Evolutionary conservation across 2,113 vertebrate species (phyloP).

Genomic region (Ceratotherium simum): DNA sequence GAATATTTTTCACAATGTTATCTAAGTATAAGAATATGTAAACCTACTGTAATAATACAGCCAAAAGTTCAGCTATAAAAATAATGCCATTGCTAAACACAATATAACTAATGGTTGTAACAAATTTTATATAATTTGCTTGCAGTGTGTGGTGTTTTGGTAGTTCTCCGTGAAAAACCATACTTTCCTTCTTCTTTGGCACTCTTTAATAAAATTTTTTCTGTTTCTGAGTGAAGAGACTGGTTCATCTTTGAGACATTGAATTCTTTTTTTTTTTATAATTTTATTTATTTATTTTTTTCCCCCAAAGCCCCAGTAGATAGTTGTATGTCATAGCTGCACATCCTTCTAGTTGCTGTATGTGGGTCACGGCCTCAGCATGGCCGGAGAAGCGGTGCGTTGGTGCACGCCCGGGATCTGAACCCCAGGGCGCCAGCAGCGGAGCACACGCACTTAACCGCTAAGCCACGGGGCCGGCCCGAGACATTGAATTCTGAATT

Average conservation of each 20-base stretch:
- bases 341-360: no score
- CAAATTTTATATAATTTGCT: slow-evolving; percentile 18
- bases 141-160: background rate
- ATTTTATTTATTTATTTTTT: no score
- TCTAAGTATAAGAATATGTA: background rate
- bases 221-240: background rate
- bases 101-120: background rate
- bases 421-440: no score
- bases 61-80: slow-evolving; percentile 3
- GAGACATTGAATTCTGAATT: background rate
- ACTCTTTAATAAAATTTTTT: slow-evolving; percentile 25
- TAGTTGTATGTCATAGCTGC: no score
- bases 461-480: no score
- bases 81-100: background rate
- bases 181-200: background rate
- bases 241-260: background rate
- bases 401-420: no score
- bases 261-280: background rate
- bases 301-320: no score
- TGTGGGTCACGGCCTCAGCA: no score
- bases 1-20: background rate
- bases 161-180: background rate
- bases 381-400: no score
- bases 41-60: background rate
- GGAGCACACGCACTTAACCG: background rate